phyloP scores from a whole-genome alignment of 1,140 invertebrate species.

The Penaeus chinensis region DNA sequence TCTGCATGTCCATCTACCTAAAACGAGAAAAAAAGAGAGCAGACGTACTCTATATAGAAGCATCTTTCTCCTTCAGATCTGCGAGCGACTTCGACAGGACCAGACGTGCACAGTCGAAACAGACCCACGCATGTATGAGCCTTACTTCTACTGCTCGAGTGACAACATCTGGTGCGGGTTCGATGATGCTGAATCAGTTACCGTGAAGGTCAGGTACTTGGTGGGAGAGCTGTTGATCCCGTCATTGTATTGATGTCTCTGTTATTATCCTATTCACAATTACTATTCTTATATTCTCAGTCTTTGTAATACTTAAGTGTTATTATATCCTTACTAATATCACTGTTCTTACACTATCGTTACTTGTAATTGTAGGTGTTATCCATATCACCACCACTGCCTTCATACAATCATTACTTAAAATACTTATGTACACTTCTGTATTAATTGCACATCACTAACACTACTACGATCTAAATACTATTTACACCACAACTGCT shows the following conservation, averaged over 20 bases:
- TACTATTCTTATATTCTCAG: no score
- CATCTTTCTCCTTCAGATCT: conserved; percentile 67
- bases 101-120: conserved; percentile 30
- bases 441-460: no score
- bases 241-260: no score
- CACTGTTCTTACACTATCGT: not conserved
- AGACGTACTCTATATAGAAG: not conserved
- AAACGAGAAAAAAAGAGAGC: not conserved
- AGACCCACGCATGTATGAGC: conserved; percentile 49
- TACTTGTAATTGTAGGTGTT: not conserved
- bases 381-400: not conserved
- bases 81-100: conserved; percentile 47
- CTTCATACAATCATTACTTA: not conserved
- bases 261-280: no score
- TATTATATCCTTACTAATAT: not conserved
- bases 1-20: not conserved
- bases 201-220: conserved; percentile 72
- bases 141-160: conserved; percentile 62
- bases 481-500: no score
- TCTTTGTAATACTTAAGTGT: no score
- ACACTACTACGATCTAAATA: no score
- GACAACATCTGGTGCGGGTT: conserved; percentile 71
- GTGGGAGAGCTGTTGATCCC: not conserved
- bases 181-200: conserved; percentile 65
- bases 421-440: no score